A percentile compares a stretch with the other conserved stretches of the same genome.
phyloP scores from a whole-genome alignment of 2,113 vertebrate species.

The Bucco capensis region DNA sequence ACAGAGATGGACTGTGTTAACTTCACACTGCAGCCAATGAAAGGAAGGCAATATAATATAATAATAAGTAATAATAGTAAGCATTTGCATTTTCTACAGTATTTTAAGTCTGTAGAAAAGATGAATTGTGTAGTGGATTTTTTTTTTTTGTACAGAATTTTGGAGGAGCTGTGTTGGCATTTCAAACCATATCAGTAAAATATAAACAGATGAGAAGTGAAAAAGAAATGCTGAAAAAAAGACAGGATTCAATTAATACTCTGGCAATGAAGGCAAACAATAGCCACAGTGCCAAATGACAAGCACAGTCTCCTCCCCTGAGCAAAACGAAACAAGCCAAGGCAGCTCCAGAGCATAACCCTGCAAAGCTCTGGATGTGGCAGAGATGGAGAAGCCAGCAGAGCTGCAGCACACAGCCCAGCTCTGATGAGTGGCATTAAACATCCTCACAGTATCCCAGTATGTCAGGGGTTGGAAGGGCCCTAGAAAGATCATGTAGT shows the following conservation, averaged over 20 bases:
- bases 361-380: not conserved
- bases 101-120: not conserved
- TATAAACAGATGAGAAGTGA: not conserved
- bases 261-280: not conserved
- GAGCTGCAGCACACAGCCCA: not conserved
- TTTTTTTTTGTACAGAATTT: not conserved
- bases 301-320: not conserved
- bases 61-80: not conserved
- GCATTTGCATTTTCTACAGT: not conserved
- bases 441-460: not conserved
- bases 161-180: not conserved
- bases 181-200: not conserved
- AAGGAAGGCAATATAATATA: not conserved
- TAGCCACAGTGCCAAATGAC: not conserved
- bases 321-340: conserved; percentile 15
- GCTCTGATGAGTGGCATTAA: conserved; percentile 1
- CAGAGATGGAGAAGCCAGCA: not conserved
- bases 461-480: no score
- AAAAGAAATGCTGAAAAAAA: not conserved
- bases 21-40: not conserved
- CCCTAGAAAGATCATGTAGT: no score
- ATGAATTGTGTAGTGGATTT: not conserved
- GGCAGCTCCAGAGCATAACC: conserved; percentile 22
- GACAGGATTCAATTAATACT: not conserved
- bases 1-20: not conserved